These are phyloP conservation scores for Philaenus spumarius DNA, from an alignment of 1,140 invertebrate genomes.

Conservation along the genomic window DNA sequence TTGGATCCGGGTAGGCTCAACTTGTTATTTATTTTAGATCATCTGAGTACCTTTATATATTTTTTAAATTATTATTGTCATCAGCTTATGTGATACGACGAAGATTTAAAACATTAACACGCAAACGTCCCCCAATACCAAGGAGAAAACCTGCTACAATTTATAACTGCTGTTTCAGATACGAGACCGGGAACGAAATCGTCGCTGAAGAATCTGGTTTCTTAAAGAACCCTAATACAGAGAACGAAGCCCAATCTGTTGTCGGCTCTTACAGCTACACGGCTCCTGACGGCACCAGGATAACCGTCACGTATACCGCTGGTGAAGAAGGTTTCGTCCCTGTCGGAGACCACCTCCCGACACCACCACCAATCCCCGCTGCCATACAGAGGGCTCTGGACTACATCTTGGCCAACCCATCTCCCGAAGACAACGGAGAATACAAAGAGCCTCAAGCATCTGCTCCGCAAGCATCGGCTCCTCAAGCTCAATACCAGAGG, in stretches of 20 bases:
- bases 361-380: conserved; percentile 61
- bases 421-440: conserved; percentile 22
- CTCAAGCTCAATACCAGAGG: no score
- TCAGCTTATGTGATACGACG: no score
- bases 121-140: no score
- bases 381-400: conserved; percentile 66
- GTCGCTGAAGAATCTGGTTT: conserved; percentile 57
- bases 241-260: conserved; percentile 53
- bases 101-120: no score
- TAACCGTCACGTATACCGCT: conserved; percentile 62
- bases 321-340: conserved; percentile 60
- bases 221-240: conserved; percentile 51
- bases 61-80: no score
- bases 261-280: conserved; percentile 58
- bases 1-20: no score
- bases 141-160: no score
- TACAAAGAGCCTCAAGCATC: no score
- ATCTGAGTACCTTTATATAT: no score
- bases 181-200: conserved; percentile 62
- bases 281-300: conserved; percentile 62
- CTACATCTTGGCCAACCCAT: conserved; percentile 46
- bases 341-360: conserved; percentile 54
- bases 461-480: not conserved
- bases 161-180: no score
- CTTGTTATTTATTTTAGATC: no score